Conservation (phyloP, 2,797 vertebrate species). For the Mallotus villosus region DNA sequence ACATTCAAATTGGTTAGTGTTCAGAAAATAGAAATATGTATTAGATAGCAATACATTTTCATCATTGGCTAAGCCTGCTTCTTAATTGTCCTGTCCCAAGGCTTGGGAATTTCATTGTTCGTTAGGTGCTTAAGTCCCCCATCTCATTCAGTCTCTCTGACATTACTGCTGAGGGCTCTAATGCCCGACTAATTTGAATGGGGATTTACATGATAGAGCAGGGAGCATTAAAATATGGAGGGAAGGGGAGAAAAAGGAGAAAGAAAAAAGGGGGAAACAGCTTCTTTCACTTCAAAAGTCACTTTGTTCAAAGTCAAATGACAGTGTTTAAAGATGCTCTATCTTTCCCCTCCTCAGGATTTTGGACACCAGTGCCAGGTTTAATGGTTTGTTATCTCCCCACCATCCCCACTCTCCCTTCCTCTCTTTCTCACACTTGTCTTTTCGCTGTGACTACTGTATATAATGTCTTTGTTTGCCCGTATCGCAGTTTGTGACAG, state of each 20-base stretch:
- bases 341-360: constrained; percentile 70
- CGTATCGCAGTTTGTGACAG: too few relatives aligned
- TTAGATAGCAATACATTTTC: constrained; percentile 99
- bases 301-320: constrained; percentile 99
- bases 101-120: constrained; percentile 99
- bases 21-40: constrained; percentile 99
- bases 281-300: constrained; percentile 98
- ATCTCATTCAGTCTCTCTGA: constrained; percentile 99
- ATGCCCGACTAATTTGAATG: constrained; percentile 99
- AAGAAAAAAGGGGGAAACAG: constrained; percentile 79
- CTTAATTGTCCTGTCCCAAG: constrained; percentile 99
- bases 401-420: constrained; percentile 43
- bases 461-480: too few relatives aligned
- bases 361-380: constrained; percentile 70
- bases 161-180: constrained; percentile 99
- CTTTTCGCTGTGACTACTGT: too few relatives aligned
- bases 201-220: constrained; percentile 99
- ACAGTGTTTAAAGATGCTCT: constrained; percentile 84
- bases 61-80: constrained; percentile 99
- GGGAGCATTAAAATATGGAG: constrained; percentile 99
- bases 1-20: constrained; percentile 99
- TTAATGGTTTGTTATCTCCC: constrained; percentile 72
- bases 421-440: constrained; percentile 41
- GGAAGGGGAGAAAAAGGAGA: constrained; percentile 61
- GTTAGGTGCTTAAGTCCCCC: constrained; percentile 99